Evolutionary conservation across 2,113 vertebrate species (phyloP).

Genomic region (Ranitomeya variabilis): DNA sequence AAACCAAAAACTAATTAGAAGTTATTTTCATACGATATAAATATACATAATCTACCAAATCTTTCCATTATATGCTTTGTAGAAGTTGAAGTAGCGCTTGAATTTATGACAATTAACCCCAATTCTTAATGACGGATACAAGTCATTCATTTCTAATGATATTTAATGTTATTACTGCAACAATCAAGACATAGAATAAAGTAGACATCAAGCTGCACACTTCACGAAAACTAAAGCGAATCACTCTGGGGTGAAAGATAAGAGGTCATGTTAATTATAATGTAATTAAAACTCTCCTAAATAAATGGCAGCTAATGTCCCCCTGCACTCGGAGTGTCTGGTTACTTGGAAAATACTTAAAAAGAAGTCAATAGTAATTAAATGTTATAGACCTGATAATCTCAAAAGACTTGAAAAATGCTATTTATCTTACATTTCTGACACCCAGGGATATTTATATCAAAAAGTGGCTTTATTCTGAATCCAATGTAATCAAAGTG

Average conservation of each 20-base stretch:
- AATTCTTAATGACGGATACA: neutral
- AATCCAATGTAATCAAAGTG: neutral
- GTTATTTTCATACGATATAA: neutral
- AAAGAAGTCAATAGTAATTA: conserved; percentile 53
- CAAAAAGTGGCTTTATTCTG: conserved; percentile 20
- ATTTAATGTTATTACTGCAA: conserved; percentile 16
- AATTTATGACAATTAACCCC: neutral
- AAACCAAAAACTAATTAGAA: neutral
- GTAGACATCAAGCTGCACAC: conserved; percentile 11
- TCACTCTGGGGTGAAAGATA: conserved; percentile 52
- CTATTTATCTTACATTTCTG: conserved; percentile 31
- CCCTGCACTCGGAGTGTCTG: neutral
- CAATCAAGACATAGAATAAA: conserved; percentile 33
- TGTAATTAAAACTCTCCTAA: conserved; percentile 44
- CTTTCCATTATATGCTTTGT: neutral
- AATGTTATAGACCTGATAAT: conserved; percentile 38
- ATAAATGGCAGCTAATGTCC: conserved; percentile 38
- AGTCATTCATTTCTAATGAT: neutral
- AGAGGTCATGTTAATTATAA: conserved; percentile 55
- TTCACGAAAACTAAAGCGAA: conserved; percentile 28
- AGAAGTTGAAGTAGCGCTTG: neutral
- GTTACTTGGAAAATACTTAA: conserved; percentile 36
- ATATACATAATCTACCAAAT: neutral
- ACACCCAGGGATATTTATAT: conserved; percentile 13
- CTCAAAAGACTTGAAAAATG: conserved; percentile 13